Conservation (phyloP, 2,113 vertebrate genomes). For the Scomber scombrus region DNA sequence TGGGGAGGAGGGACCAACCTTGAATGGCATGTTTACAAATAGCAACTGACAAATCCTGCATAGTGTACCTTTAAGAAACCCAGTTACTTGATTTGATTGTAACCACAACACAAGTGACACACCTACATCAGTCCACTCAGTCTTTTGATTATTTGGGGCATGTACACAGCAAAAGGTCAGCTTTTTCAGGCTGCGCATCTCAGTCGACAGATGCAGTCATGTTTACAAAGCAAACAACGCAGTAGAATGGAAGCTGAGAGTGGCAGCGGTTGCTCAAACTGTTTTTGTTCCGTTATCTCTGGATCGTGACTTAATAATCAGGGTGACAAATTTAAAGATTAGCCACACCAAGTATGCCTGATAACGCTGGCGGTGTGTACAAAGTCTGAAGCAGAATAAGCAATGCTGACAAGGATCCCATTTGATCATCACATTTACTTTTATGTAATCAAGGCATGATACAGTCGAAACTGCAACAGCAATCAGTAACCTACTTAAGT, state of each 20-base stretch:
- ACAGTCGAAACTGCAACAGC: constrained; percentile 26
- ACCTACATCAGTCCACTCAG: background rate
- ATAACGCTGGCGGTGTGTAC: constrained; percentile 17
- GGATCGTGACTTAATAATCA: constrained; percentile 37
- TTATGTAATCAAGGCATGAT: constrained; percentile 25
- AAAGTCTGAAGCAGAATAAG: constrained; percentile 34
- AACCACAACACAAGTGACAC: background rate
- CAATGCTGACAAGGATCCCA: background rate
- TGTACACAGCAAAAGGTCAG: constrained; percentile 6
- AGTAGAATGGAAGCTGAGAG: constrained; percentile 15
- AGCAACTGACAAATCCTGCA: too few species aligned
- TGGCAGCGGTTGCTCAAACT: constrained; percentile 11
- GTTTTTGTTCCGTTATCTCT: constrained; percentile 40
- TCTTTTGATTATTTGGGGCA: constrained; percentile 17
- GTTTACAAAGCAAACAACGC: constrained; percentile 32
- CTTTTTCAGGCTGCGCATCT: background rate
- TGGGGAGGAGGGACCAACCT: too few species aligned
- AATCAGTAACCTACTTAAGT: constrained; percentile 10
- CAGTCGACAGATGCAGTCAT: constrained; percentile 10
- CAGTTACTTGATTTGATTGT: too few species aligned
- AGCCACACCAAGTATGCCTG: background rate
- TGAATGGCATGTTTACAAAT: too few species aligned
- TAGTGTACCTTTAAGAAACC: too few species aligned
- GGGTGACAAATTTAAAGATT: constrained; percentile 36
- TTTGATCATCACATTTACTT: constrained; percentile 14